Evolutionary conservation across 2,888 invertebrate species (phyloP).

Genomic region (Temnothorax unifasciatus): DNA sequence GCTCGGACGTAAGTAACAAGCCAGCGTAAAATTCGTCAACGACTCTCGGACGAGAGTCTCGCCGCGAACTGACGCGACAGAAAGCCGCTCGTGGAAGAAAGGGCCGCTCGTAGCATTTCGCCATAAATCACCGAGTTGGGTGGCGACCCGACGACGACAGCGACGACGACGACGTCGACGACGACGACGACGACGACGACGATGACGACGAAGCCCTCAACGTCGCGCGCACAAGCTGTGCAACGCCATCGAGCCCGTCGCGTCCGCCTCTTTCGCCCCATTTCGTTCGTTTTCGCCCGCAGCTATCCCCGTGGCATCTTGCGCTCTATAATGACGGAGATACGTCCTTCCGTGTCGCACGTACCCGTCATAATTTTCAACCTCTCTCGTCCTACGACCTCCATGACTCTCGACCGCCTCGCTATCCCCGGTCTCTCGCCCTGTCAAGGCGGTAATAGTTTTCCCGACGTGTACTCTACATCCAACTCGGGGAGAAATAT

Average conservation of each 20-base stretch:
- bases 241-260: constrained; percentile 58
- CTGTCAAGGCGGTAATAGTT: constrained; percentile 38
- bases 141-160: constrained; percentile 24
- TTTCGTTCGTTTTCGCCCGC: constrained; percentile 61
- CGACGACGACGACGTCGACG: constrained; percentile 27
- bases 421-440: constrained; percentile 18
- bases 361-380: constrained; percentile 66
- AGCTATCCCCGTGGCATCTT: constrained; percentile 33
- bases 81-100: constrained; percentile 34
- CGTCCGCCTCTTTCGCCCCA: constrained; percentile 40
- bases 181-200: constrained; percentile 22
- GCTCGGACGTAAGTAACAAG: constrained; percentile 54
- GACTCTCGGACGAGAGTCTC: constrained; percentile 1
- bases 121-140: constrained; percentile 66
- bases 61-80: constrained; percentile 31
- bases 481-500: neutral
- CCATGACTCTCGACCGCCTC: constrained; percentile 57
- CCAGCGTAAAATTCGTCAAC: constrained; percentile 56
- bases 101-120: constrained; percentile 27
- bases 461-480: constrained; percentile 9
- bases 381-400: constrained; percentile 51
- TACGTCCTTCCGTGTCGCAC: constrained; percentile 55
- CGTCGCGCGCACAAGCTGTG: constrained; percentile 59
- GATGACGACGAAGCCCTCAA: constrained; percentile 59
- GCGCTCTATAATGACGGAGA: constrained; percentile 44